Conservation (phyloP, 2,113 vertebrate species). For the Lycocorax pyrrhopterus region DNA sequence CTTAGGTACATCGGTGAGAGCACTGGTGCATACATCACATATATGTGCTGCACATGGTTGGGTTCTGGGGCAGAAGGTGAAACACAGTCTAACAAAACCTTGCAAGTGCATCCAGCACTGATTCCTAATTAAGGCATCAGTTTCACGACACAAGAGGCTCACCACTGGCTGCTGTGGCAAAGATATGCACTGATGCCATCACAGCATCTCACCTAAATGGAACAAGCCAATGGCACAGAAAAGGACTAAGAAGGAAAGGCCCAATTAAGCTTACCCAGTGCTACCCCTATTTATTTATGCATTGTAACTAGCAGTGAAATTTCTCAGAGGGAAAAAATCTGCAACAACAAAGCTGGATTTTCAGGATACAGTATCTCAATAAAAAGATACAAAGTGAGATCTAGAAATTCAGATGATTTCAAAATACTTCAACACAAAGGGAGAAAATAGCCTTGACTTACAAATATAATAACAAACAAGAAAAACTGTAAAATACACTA, state of each 20-base stretch:
- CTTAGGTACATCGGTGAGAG: neutral
- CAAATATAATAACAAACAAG: neutral
- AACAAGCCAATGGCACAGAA: neutral
- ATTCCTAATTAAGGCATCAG: neutral
- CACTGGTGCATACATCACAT: neutral
- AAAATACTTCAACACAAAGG: neutral
- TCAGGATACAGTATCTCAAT: neutral
- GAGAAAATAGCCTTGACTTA: neutral
- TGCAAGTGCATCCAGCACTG: neutral
- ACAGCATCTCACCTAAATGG: neutral
- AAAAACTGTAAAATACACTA: neutral
- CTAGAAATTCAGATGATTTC: neutral
- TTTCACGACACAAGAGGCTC: neutral
- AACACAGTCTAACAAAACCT: neutral
- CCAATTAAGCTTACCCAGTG: neutral
- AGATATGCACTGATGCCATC: neutral
- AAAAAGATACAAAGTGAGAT: neutral
- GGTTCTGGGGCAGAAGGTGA: neutral
- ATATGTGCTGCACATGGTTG: accelerated
- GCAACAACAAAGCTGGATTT: neutral
- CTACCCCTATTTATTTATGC: neutral
- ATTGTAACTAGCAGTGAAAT: neutral
- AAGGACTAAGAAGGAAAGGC: neutral
- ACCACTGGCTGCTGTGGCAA: neutral
- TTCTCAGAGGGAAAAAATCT: neutral